These are phyloP conservation scores for Oryzias javanicus DNA, from an alignment of 2,113 vertebrate genomes.

Conservation along the genomic window DNA sequence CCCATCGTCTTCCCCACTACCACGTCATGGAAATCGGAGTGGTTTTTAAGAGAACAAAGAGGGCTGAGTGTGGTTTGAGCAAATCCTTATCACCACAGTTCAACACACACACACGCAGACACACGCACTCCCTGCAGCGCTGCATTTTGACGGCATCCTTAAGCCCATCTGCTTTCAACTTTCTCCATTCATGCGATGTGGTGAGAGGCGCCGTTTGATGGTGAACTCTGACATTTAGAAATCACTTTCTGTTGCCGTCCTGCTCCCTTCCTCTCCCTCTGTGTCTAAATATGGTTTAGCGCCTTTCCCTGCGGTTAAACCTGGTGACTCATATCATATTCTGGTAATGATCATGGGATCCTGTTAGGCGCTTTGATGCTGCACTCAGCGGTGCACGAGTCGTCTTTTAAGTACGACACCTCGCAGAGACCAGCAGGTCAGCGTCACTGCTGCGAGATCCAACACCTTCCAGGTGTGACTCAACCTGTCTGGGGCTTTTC, in stretches of 20 bases:
- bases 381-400: constrained; percentile 27
- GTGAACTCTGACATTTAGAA: constrained; percentile 75
- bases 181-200: constrained; percentile 68
- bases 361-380: constrained; percentile 61
- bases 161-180: constrained; percentile 67
- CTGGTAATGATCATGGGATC: constrained; percentile 67
- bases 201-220: constrained; percentile 60
- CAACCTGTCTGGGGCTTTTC: too few species aligned
- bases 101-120: constrained; percentile 21
- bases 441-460: constrained; percentile 9
- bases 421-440: constrained; percentile 24
- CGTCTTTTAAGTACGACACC: constrained; percentile 40
- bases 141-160: constrained; percentile 52
- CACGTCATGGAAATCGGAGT: constrained; percentile 64
- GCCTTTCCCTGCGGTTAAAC: constrained; percentile 57
- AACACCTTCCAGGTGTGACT: background rate
- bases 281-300: constrained; percentile 53
- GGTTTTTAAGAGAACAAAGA: constrained; percentile 53
- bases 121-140: constrained; percentile 40
- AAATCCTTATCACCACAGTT: constrained; percentile 66
- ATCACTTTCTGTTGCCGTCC: constrained; percentile 59
- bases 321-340: constrained; percentile 66
- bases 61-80: constrained; percentile 65
- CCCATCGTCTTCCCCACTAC: constrained; percentile 49
- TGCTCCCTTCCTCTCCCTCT: constrained; percentile 30